A percentile compares a stretch with the other conserved stretches of the same genome.
phyloP scores from a whole-genome alignment of 2,797 vertebrate genomes.

The Petrocephalus schoutedeni region DNA sequence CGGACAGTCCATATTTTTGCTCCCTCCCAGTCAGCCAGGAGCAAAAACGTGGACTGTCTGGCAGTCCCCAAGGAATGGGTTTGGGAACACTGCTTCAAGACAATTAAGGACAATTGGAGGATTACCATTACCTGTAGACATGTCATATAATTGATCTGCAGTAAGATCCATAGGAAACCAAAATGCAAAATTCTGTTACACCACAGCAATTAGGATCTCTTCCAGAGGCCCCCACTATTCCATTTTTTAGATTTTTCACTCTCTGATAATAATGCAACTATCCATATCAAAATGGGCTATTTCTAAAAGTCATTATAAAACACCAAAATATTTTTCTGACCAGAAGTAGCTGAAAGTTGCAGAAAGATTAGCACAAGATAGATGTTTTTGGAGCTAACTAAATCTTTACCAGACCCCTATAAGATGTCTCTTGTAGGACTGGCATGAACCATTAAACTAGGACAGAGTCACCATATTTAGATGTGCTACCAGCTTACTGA shows the following conservation, averaged over 20 bases:
- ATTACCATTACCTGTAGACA: not conserved
- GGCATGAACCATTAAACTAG: slow-evolving; percentile 54
- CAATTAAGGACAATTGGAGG: not conserved
- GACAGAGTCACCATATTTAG: slow-evolving; percentile 40
- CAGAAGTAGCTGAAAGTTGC: not conserved
- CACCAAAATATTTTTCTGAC: not conserved
- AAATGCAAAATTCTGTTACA: not conserved
- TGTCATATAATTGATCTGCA: not conserved
- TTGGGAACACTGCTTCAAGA: too few relatives aligned
- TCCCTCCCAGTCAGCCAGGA: too few relatives aligned
- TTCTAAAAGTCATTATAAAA: not conserved
- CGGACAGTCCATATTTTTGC: too few relatives aligned
- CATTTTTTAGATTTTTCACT: not conserved
- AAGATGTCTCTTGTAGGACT: slow-evolving; percentile 47
- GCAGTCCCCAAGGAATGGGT: too few relatives aligned
- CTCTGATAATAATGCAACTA: too few relatives aligned
- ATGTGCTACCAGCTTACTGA: slow-evolving; percentile 19
- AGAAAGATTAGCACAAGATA: slow-evolving; percentile 27
- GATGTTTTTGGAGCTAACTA: slow-evolving; percentile 22
- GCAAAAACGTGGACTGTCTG: too few relatives aligned
- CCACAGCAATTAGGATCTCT: not conserved
- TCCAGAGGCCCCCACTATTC: not conserved
- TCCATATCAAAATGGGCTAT: not conserved
- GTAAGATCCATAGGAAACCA: not conserved
- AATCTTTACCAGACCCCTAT: slow-evolving; percentile 41